Base-by-base conservation (phyloP, 2,888 invertebrate genomes). In the Parapristionchus giblindavisi region DNA sequence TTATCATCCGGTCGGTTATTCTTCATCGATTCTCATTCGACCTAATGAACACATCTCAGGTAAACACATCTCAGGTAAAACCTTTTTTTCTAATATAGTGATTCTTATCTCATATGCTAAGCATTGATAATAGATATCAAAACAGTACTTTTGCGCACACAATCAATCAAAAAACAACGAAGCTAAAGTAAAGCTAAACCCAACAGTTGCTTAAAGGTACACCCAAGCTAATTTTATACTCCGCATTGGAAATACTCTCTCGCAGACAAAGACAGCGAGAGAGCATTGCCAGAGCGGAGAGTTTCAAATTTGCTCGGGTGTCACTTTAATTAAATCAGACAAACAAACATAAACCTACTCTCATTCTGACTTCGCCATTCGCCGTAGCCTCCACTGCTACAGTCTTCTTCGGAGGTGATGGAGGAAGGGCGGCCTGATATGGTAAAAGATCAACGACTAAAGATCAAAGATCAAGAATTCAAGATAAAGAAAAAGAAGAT, bases 361-460 rank as follows among this genome's bases (percentile, higher is more conserved):
- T 52, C 52, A 70, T 70, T n/a, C 32, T 32, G 38, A 70, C 54
- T 34, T 70, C 36, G 8, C 52, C 54, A 21, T 48, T 24, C 52
- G 52, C 70, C 27, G 36, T 21, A 54, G 29, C 54, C 24, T 70
- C 52, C 8, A 70, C 24, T n/a, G 52, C 27, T 17, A 66, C 51
- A 6, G 52, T 70, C 54, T 70, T 70, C 70, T 70, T 52, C 6
- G 70, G 70, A 36, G 54, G 38, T 36, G 70, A 11, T 11, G 54
- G 54, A 14, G 66, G 66, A 43, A 66, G 66, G 34, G 48, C 32
- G 11, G 66, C 48, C 66, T 66, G 51, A 14, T 34, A 48, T 2
- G 61, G 27, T 34, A 14, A 32, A 61, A 38, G 36, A 32, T 6
- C 60, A 14, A 60, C 8, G 3, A 60, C 36, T 21, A 60, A 8